phyloP scores from a whole-genome alignment of 1,140 invertebrate genomes.

The Leptinotarsa lineolata region DNA sequence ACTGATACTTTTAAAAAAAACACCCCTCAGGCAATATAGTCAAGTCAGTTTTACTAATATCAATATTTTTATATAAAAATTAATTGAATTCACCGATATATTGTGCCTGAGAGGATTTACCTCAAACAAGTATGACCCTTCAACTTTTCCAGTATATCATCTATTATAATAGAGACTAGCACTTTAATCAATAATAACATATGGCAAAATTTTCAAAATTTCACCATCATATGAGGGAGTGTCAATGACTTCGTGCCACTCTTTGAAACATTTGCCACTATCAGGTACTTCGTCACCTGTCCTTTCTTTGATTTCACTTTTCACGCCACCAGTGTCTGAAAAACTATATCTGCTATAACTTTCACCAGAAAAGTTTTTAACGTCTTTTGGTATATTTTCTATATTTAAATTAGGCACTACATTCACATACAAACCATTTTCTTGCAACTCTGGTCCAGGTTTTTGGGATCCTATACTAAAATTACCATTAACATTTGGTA shows the following conservation, averaged over 20 bases:
- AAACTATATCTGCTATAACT: conserved; percentile 55
- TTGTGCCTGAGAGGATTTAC: no score
- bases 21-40: no score
- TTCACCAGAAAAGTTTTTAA: conserved; percentile 45
- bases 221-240: conserved; percentile 72
- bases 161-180: conserved; percentile 34
- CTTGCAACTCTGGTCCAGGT: conserved; percentile 27
- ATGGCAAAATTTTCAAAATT: conserved; percentile 85
- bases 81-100: no score
- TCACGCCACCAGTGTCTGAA: conserved; percentile 41
- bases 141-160: neutral
- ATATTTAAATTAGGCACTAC: conserved; percentile 55
- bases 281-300: conserved; percentile 21
- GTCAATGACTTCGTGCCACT: conserved; percentile 81
- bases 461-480: conserved; percentile 36
- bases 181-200: conserved; percentile 83
- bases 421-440: conserved; percentile 49
- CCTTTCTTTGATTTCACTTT: conserved; percentile 8
- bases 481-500: conserved; percentile 53
- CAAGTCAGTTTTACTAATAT: no score
- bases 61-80: no score
- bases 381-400: conserved; percentile 48
- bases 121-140: neutral
- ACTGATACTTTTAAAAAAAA: no score
- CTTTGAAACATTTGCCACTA: conserved; percentile 63